Evolutionary conservation across 1,140 invertebrate genomes (phyloP).

Genomic region (Augochlora pura): DNA sequence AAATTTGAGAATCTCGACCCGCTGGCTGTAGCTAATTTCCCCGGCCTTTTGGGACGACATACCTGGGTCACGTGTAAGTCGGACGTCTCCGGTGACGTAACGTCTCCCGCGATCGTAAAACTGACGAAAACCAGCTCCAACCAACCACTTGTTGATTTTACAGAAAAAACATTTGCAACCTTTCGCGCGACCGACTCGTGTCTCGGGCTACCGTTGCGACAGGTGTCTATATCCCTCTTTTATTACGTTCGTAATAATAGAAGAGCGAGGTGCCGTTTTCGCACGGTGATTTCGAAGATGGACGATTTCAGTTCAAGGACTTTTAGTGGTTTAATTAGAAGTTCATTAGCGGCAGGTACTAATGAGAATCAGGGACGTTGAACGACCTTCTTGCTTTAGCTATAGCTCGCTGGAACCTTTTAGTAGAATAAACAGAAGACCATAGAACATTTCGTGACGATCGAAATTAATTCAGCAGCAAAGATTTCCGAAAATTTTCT

Average conservation of each 20-base stretch:
- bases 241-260: neutral
- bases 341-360: neutral
- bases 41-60: neutral
- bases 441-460: too few species aligned
- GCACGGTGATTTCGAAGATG: too few species aligned
- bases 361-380: neutral
- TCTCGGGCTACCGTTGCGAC: too few species aligned
- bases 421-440: neutral
- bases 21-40: too few species aligned
- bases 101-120: too few species aligned
- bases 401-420: neutral
- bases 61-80: neutral
- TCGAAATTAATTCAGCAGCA: too few species aligned
- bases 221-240: neutral
- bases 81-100: neutral
- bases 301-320: neutral
- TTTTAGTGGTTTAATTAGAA: neutral
- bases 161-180: neutral
- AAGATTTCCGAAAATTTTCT: too few species aligned
- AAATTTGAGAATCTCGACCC: too few species aligned
- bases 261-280: too few species aligned
- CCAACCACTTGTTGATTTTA: neutral
- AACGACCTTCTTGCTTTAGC: neutral
- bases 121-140: neutral
- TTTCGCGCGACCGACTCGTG: too few species aligned